Conservation (phyloP, 2,888 invertebrate species). For the Meiosimyza decipiens region DNA sequence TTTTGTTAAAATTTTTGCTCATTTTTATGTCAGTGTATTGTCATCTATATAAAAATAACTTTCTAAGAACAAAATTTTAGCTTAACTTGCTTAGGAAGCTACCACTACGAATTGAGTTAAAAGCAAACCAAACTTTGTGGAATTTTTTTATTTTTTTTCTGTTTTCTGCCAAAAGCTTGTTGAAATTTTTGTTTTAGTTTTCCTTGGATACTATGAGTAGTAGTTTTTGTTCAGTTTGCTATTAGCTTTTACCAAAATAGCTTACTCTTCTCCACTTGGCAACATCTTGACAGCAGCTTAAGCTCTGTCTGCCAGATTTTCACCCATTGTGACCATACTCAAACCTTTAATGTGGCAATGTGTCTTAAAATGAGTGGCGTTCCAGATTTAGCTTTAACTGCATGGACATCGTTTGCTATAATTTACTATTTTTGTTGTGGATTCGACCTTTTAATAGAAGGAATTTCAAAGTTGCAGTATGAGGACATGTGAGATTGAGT, state of each 20-base stretch:
- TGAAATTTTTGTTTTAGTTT: slow-evolving; percentile 27
- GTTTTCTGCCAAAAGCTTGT: slow-evolving; percentile 3
- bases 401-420: too few species aligned
- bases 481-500: too few species aligned
- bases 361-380: neutral
- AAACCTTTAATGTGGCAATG: slow-evolving; percentile 51
- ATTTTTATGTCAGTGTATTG: too few species aligned
- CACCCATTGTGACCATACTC: slow-evolving; percentile 58
- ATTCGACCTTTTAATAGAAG: too few species aligned
- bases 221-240: slow-evolving; percentile 33
- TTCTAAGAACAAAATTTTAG: too few species aligned
- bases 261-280: slow-evolving; percentile 32
- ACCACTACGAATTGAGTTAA: slow-evolving; percentile 63
- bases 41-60: too few species aligned
- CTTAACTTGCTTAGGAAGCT: slow-evolving; percentile 51
- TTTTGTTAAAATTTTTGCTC: too few species aligned
- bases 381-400: too few species aligned
- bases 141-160: neutral
- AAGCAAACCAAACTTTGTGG: slow-evolving; percentile 50
- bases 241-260: slow-evolving; percentile 9
- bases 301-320: slow-evolving; percentile 53
- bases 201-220: neutral
- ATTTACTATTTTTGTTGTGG: too few species aligned
- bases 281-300: slow-evolving; percentile 47
- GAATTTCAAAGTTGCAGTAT: too few species aligned